Evolutionary conservation across 2,797 vertebrate genomes (phyloP), one percentile per base, ranked within the genome.

Genomic region (Pampus argenteus): DNA sequence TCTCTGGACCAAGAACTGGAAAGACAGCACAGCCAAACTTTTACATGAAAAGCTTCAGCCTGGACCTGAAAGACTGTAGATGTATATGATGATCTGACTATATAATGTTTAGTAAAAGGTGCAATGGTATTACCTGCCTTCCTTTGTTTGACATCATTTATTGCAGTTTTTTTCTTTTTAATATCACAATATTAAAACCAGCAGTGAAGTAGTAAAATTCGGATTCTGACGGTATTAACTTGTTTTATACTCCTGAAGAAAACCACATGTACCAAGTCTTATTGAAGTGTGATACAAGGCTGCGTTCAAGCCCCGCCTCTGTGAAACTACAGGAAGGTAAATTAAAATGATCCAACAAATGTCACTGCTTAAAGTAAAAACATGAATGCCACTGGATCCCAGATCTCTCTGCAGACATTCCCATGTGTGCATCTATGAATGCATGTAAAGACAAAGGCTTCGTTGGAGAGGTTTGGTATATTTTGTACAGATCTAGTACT

Each of bases 401-500:
- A 71, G 40, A 56, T 85, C 54, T 78, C 66, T 81, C 82, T 74
- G 71, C 71, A 82, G 66, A 79, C 65, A 69, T 90, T 91, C 79
- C 88, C 71, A 75, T 74, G 66, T 83, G 73, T 85, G 71, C 72
- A 84, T 87, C 72, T 82, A 84, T 77, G 78, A 86, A 59, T 66
- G 72, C 67, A 74, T 72, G 69, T 76, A 74, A 78, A 83, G 83
- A 86, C 74, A 81, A 87, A 86, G 77, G 88, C 86, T 90, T 87
- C 48, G 60, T 78, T 88, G 80, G 90, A 84, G 79, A 90, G 87
- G 85, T 92, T 93, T 90, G 88, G 81, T 90, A 87, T 91, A 87
- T 91, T 92, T 92, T 95, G 94, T 94, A 95, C 94, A 95, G 90
- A 92, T 94, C 88, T 92, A 93, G 91, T 92, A 92, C 88, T 90